Conservation (phyloP, 2,113 vertebrate genomes). For the Coptodon bakossiorum region DNA sequence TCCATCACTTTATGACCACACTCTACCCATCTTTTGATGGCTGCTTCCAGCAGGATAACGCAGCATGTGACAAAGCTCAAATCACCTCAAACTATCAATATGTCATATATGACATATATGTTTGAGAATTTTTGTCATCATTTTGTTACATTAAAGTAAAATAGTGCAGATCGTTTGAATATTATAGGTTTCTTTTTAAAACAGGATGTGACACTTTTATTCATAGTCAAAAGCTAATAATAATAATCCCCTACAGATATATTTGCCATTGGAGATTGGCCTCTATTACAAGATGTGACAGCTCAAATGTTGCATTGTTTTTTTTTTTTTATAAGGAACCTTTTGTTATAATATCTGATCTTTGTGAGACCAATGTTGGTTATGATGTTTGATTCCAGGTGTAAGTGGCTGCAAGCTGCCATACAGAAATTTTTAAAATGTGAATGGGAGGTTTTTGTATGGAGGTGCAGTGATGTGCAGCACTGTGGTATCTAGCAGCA, state of each 20-base stretch:
- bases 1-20: background rate
- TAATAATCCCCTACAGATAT: background rate
- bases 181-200: background rate
- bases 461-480: accelerated
- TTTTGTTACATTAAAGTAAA: background rate
- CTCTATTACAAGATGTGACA: background rate
- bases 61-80: too few species aligned
- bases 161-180: accelerated
- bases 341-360: background rate
- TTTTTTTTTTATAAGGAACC: accelerated
- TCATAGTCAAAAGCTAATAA: background rate
- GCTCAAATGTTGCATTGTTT: background rate
- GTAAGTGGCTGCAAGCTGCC: background rate
- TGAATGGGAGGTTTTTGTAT: background rate
- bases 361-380: accelerated
- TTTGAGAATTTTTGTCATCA: too few species aligned
- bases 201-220: background rate
- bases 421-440: background rate
- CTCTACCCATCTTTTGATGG: too few species aligned
- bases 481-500: background rate
- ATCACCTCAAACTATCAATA: too few species aligned
- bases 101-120: accelerated
- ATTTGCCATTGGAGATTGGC: background rate
- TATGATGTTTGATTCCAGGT: background rate
- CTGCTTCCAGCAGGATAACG: background rate